Evolutionary conservation across 2,888 invertebrate genomes (phyloP), one percentile per base, ranked within the genome.

Genomic region (Laothoe populi): DNA sequence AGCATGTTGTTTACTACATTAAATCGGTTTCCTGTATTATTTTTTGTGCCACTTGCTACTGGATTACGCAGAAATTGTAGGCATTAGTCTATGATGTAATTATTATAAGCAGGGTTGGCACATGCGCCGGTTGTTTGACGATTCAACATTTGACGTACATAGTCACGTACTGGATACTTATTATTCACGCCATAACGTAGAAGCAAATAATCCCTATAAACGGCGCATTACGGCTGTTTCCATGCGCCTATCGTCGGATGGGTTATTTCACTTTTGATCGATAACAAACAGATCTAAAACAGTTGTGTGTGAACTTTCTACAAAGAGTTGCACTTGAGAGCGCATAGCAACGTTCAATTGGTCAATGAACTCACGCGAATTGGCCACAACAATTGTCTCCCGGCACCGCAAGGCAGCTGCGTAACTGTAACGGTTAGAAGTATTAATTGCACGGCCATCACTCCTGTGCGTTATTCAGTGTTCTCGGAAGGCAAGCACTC

Each of bases 321-420:
- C 71, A 73, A 78, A 72, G 64, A 64, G 69, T 53, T 60, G 67
- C 69, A 70, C 68, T 68, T 62, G 70, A 76, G 73, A 72, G 71
- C 71, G 73, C 77, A 67, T 76, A 73, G 72, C 75, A 74, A 69
- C 72, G 75, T 73, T 74, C 75, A 63, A 78, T 68, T 79, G 57
- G 88, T 85, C 88, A 77, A 75, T 85, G 89, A 88, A 87, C 90
- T 75, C 77, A 75, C 69, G 83, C 84, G 79, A 86, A 85, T 87
- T 86, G 86, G 80, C 78, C 68, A 42, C 57, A 76, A 73, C 86
- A 87, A 88, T 88, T 89, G 88, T 84, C 83, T 83, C 78, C 74
- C 75, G 74, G 72, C 76, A 75, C 74, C 78, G 73, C 73, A 72
- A 69, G 74, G 79, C 84, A 85, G 85, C 84, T 87, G 86, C 74